These are phyloP conservation scores for Mustela nigripes DNA, from an alignment of 2,113 vertebrate species.

Conservation along the genomic window DNA sequence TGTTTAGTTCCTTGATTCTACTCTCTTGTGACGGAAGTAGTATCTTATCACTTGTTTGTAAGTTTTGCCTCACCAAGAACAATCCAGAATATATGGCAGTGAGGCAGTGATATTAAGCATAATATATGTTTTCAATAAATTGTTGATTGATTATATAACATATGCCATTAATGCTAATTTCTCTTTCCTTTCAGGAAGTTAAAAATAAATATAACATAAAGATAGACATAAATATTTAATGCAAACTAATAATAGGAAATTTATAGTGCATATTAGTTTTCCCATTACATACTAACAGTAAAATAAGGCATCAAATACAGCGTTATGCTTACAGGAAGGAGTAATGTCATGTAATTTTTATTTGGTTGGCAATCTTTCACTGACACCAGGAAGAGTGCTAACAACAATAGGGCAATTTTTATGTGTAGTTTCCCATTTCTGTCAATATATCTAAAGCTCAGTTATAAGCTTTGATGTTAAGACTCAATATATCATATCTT, in stretches of 20 bases:
- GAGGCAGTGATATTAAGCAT: not conserved
- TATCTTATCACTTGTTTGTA: not conserved
- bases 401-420: not conserved
- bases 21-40: not conserved
- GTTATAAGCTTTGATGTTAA: not conserved
- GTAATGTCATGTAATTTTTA: not conserved
- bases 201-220: constrained; percentile 25
- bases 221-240: constrained; percentile 10
- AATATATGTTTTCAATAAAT: not conserved
- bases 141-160: not conserved
- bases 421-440: not conserved
- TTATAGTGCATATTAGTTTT: not conserved
- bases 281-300: not conserved
- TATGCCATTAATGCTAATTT: not conserved
- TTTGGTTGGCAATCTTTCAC: not conserved
- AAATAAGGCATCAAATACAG: constrained; percentile 19
- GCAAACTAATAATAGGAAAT: not conserved
- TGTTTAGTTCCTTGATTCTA: not conserved
- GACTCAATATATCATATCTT: not conserved
- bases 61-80: not conserved
- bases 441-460: not conserved
- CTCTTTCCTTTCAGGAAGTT: not conserved
- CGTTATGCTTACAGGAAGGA: not conserved
- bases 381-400: not conserved
- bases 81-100: not conserved